Evolutionary conservation across 2,797 vertebrate genomes (phyloP).

Genomic region (Hydrocynus forskahlii): DNA sequence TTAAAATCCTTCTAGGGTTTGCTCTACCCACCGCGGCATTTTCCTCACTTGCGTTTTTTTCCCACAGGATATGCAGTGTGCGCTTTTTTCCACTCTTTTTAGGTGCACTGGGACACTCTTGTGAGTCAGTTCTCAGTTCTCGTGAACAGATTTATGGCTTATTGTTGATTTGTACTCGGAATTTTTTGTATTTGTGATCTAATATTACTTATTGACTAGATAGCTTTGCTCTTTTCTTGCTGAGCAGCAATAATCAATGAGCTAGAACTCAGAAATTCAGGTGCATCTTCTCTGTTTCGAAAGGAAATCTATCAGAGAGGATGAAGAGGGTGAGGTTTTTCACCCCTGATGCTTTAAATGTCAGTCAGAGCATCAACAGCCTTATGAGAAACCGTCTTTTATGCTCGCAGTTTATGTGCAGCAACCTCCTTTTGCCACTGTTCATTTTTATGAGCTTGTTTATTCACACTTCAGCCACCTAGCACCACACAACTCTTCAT

Average conservation of each 20-base stretch:
- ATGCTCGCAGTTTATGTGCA: conserved; percentile 5
- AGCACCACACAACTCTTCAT: conserved; percentile 12
- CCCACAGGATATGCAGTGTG: not conserved
- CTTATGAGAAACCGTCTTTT: not conserved
- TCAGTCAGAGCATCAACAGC: not conserved
- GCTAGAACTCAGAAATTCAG: not conserved
- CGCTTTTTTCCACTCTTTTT: not conserved
- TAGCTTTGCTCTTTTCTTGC: conserved; percentile 4
- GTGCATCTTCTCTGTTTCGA: not conserved
- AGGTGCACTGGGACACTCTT: not conserved
- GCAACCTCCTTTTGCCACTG: conserved; percentile 2
- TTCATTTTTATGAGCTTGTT: conserved; percentile 33
- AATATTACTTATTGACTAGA: not conserved
- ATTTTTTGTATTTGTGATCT: conserved; percentile 6
- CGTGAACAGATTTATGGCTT: not conserved
- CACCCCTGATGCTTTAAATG: not conserved
- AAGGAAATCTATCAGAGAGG: not conserved
- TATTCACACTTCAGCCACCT: conserved; percentile 15
- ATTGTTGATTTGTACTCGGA: not conserved
- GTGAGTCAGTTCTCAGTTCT: not conserved
- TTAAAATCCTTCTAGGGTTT: not conserved
- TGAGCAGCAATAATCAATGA: conserved; percentile 27
- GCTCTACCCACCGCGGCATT: not conserved
- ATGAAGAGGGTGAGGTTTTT: not conserved
- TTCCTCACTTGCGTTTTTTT: not conserved